Evolutionary conservation across 1,140 invertebrate genomes (phyloP).

Genomic region (Cherax quadricarinatus): DNA sequence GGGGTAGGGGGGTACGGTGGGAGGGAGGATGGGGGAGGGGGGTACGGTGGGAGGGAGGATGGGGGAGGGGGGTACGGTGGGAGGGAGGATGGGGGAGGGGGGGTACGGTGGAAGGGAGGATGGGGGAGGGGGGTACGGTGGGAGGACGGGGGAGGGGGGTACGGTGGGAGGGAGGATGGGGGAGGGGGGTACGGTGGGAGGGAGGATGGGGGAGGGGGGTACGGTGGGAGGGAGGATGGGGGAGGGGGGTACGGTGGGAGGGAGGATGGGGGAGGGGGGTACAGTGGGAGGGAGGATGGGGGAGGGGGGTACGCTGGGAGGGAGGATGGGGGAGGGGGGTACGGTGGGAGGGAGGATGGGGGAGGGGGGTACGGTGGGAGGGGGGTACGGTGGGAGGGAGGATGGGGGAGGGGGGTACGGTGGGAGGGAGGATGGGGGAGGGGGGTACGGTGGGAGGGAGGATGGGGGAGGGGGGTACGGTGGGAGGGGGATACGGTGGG

Average conservation of each 20-base stretch:
- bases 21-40: no score
- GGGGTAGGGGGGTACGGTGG: no score
- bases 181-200: no score
- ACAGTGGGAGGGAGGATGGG: background rate
- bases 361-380: no score
- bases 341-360: no score
- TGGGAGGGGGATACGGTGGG: background rate
- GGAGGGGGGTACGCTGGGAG: no score
- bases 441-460: background rate
- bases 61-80: background rate
- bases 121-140: background rate
- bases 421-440: background rate
- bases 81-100: background rate
- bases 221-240: no score
- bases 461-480: background rate
- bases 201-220: no score
- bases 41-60: no score
- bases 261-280: background rate
- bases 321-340: no score
- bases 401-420: background rate
- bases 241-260: no score
- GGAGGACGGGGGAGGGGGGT: background rate
- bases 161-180: background rate
- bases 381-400: no score
- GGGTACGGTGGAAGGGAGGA: background rate